Evolutionary conservation across 2,113 vertebrate genomes (phyloP), one percentile per base, ranked within the genome.

Genomic region (Aphelocoma coerulescens): DNA sequence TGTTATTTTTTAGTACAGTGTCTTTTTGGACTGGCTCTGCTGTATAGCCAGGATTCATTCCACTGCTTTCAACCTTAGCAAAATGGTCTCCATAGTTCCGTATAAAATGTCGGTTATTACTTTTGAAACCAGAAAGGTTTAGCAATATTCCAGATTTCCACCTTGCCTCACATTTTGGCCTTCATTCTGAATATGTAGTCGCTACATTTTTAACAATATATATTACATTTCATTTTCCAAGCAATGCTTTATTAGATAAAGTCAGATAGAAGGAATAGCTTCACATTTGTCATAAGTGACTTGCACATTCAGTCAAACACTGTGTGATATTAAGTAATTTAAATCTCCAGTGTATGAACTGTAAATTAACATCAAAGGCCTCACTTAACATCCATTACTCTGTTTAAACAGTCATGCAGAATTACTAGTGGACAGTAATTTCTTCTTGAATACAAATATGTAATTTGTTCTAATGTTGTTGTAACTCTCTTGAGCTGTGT

Each of bases 201-300:
- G 18, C 37, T 92, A 28, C 6, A 3, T 37, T 83, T 49, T 52
- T 71, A 54, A 75, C 67, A 79, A 77, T 41, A 37, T 39, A 12
- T 65, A 86, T 93, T 87, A 22, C 11, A 35, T 68, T 92, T 75
- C 32, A 49, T 72, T 94, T 97, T 90, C 39, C 43, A 91, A 80
- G 68, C 68, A 87, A 66, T 82, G 65, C 93, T 98, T 97, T 97
- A 97, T 97, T 94, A 94, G 74, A 94, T 93, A 94, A 96, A 71
- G 41, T 96, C 75, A 71, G 51, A 88, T 91, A 67, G 93, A 85
- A 97, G 95, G 79, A 91, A 32, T 26, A 73, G 69, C 54, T 89
- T 82, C 79, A 62, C 67, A 58, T 83, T 95, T 96, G 73, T 91
- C 15, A n/a, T 69, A 59, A 91, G 33, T 67, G 68, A 93, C 68